Conservation (phyloP, 2,888 invertebrate species). For the Parnassius apollo region DNA sequence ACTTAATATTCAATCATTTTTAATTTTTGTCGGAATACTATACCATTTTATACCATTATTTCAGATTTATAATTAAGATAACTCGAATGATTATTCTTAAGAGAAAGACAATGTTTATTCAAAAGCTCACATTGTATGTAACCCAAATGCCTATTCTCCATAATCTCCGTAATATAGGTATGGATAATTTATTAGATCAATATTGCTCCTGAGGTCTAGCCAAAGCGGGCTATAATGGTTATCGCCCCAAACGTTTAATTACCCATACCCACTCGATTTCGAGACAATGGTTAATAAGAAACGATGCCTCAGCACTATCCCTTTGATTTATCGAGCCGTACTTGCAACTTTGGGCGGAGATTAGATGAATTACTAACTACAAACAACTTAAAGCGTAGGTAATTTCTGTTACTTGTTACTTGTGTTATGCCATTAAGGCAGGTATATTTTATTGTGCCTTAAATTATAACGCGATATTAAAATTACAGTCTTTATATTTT, state of each 20-base stretch:
- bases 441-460: not conserved
- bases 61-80: not conserved
- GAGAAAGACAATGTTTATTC: slow-evolving; percentile 14
- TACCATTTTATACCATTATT: too few relatives aligned
- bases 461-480: too few relatives aligned
- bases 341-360: slow-evolving; percentile 60
- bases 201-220: slow-evolving; percentile 66
- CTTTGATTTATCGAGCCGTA: slow-evolving; percentile 66
- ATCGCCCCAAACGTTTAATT: slow-evolving; percentile 70
- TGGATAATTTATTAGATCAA: slow-evolving; percentile 76
- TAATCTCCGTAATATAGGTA: slow-evolving; percentile 56
- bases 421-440: slow-evolving; percentile 5
- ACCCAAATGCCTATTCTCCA: slow-evolving; percentile 56
- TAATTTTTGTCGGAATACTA: too few relatives aligned
- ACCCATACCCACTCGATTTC: slow-evolving; percentile 66
- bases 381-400: slow-evolving; percentile 49
- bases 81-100: slow-evolving; percentile 1
- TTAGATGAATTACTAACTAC: slow-evolving; percentile 63
- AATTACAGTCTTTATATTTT: too few relatives aligned
- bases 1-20: too few relatives aligned
- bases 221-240: slow-evolving; percentile 64
- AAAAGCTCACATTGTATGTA: slow-evolving; percentile 37
- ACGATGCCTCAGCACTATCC: slow-evolving; percentile 66
- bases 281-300: slow-evolving; percentile 79
- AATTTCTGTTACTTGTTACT: slow-evolving; percentile 30